Percentiles rank a stretch among this genome's conserved stretches.
Evolutionary conservation across 2,888 invertebrate species (phyloP).

Genomic region (Ectemnius cavifrons): DNA sequence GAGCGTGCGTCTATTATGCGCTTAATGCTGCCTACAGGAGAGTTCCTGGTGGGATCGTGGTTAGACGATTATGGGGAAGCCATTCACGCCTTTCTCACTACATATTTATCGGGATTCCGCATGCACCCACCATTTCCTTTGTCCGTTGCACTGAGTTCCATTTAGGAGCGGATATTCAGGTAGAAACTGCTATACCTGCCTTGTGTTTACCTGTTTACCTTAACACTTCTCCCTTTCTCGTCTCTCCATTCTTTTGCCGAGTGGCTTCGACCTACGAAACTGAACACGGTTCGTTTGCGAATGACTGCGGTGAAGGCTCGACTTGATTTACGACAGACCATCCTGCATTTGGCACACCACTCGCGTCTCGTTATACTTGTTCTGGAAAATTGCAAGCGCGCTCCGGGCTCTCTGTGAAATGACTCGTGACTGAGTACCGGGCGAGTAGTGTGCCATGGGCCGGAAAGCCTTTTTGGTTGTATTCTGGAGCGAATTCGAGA

Average conservation of each 20-base stretch:
- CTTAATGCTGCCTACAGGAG: slow-evolving; percentile 25
- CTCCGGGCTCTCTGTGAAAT: slow-evolving; percentile 1
- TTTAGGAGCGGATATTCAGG: not conserved
- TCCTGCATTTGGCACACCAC: not conserved
- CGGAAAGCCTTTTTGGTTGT: not conserved
- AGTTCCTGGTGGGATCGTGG: slow-evolving; percentile 40
- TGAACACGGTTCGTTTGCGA: too few species aligned
- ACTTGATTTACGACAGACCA: too few species aligned
- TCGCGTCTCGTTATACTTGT: not conserved
- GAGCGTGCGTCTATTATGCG: slow-evolving; percentile 19
- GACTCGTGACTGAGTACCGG: not conserved
- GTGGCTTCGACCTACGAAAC: too few species aligned
- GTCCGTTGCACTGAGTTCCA: not conserved
- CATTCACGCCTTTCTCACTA: slow-evolving; percentile 37
- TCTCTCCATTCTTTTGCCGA: too few species aligned
- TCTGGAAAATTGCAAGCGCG: slow-evolving; percentile 20
- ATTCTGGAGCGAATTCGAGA: not conserved
- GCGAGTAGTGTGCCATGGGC: not conserved
- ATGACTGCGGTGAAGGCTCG: too few species aligned
- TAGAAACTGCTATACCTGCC: not conserved
- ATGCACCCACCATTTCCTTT: slow-evolving; percentile 21
- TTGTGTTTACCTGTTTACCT: slow-evolving; percentile 5
- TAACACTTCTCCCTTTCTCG: not conserved
- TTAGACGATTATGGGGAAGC: slow-evolving; percentile 28
- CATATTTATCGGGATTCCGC: slow-evolving; percentile 41